These are phyloP conservation scores for Fulica atra DNA, from an alignment of 2,113 vertebrate genomes.

Conservation along the genomic window DNA sequence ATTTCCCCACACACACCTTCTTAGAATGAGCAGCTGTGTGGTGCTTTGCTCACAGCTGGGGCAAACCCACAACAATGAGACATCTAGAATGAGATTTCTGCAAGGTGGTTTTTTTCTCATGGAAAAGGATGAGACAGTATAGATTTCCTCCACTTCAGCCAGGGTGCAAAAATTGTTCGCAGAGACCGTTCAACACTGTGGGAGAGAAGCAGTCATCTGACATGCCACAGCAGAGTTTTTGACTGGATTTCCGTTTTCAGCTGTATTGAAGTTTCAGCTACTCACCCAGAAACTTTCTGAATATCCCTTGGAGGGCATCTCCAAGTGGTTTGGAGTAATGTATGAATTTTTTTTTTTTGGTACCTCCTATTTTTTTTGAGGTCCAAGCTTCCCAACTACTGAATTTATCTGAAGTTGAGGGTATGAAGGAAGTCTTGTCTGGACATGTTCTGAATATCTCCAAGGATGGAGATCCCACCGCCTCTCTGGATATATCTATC, in stretches of 20 bases:
- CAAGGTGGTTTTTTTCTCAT: not conserved
- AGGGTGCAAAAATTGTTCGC: not conserved
- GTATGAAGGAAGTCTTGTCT: not conserved
- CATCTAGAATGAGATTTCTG: not conserved
- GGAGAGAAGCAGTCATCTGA: not conserved
- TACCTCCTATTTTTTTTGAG: not conserved
- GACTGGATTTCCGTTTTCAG: not conserved
- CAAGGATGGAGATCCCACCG: not conserved
- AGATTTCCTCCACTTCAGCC: not conserved
- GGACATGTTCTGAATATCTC: not conserved
- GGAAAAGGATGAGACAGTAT: not conserved
- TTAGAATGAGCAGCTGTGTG: too few species aligned
- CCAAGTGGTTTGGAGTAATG: not conserved
- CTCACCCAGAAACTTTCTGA: not conserved
- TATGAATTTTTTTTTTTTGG: not conserved
- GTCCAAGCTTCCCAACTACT: not conserved
- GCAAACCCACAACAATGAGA: not conserved
- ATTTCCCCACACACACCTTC: too few species aligned
- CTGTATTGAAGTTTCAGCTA: not conserved
- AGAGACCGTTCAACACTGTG: not conserved
- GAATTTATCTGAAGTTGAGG: not conserved
- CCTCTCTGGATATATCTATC: not conserved
- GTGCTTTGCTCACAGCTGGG: too few species aligned
- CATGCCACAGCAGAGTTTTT: not conserved
- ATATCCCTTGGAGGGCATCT: not conserved